Evolutionary conservation across 2,888 invertebrate genomes (phyloP).

Genomic region (Quadroppia sp.): DNA sequence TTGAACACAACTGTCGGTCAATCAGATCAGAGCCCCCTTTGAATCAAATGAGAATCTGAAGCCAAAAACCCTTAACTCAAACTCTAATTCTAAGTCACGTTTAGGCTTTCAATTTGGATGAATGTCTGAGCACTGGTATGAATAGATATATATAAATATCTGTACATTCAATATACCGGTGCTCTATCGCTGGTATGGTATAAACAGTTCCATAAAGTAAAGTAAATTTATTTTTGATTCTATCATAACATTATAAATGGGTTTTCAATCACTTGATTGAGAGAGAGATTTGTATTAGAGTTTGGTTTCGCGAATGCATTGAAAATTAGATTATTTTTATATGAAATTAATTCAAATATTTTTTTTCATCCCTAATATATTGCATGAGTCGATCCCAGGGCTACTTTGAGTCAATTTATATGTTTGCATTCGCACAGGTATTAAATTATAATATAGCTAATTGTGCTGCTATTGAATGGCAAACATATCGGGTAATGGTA

Average conservation of each 20-base stretch:
- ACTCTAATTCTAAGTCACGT: conserved; percentile 1
- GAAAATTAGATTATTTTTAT: neutral
- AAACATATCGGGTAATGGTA: too few species aligned
- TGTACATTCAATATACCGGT: too few species aligned
- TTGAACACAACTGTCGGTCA: conserved; percentile 13
- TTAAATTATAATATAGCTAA: neutral
- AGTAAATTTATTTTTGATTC: neutral
- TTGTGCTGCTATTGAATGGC: neutral
- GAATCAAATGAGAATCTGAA: neutral
- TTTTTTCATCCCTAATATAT: too few species aligned
- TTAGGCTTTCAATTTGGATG: conserved; percentile 11
- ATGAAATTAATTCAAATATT: too few species aligned
- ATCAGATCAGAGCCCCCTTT: neutral
- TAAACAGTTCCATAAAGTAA: too few species aligned
- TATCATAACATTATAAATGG: too few species aligned
- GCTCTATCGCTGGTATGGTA: too few species aligned
- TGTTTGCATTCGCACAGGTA: neutral
- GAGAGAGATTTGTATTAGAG: too few species aligned
- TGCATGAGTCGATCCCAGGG: too few species aligned
- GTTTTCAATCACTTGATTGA: too few species aligned
- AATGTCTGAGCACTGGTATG: neutral
- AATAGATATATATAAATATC: neutral
- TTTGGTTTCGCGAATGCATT: too few species aligned
- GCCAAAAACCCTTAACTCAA: neutral
- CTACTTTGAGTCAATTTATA: too few species aligned